A percentile compares a stretch with the other conserved stretches of the same genome.
These are phyloP conservation scores for Amphimedon queenslandica DNA, from an alignment of 37 sponge, comb jelly and placozoan species.

Conservation along the genomic window DNA sequence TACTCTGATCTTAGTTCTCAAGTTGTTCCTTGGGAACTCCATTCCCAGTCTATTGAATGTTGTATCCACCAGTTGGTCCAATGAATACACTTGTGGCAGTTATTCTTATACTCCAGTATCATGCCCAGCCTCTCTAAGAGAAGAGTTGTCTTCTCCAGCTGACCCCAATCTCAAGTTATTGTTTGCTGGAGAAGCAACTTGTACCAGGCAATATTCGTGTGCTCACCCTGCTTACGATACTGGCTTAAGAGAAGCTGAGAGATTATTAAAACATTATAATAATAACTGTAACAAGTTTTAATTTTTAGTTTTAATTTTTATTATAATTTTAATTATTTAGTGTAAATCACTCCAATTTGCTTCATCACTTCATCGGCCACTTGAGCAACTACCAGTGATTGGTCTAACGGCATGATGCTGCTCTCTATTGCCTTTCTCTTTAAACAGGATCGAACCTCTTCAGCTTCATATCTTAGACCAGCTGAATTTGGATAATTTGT, in stretches of 20 bases:
- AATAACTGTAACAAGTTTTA: no score
- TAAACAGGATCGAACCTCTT: slow-evolving; percentile 52
- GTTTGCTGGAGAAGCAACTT: slow-evolving; percentile 47
- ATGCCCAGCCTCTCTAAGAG: background rate
- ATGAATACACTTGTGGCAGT: background rate
- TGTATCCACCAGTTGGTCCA: slow-evolving; percentile 1
- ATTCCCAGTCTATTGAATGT: background rate
- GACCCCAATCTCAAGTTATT: background rate
- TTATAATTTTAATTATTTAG: background rate
- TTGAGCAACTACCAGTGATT: slow-evolving; percentile 49
- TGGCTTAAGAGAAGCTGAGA: slow-evolving; percentile 40
- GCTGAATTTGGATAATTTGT: slow-evolving; percentile 32
- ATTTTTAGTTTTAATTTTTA: no score
- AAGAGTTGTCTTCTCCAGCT: background rate
- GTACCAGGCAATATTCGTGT: slow-evolving; percentile 4
- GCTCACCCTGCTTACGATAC: slow-evolving; percentile 26
- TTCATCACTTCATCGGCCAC: slow-evolving; percentile 45
- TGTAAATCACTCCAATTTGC: slow-evolving; percentile 46
- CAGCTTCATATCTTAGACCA: slow-evolving; percentile 71
- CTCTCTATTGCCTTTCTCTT: slow-evolving; percentile 52
- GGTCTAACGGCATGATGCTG: slow-evolving; percentile 35
- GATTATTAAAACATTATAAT: no score
- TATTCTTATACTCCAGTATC: slow-evolving; percentile 13
- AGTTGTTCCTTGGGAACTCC: slow-evolving; percentile 3
- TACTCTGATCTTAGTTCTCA: background rate